Conservation (phyloP, 2,113 vertebrate species). For the Alectura lathami region DNA sequence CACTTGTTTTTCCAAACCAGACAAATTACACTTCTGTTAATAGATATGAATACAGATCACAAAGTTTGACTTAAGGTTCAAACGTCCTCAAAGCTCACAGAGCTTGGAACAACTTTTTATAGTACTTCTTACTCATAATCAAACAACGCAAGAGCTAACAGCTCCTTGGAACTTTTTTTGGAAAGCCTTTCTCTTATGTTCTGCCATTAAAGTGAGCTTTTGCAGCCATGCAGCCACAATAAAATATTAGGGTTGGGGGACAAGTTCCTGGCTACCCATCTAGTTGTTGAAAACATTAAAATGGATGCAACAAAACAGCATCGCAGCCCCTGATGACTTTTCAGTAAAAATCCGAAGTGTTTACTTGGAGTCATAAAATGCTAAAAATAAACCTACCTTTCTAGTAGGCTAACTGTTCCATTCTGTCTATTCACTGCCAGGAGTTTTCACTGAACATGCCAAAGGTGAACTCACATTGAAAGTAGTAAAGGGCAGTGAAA, state of each 20-base stretch:
- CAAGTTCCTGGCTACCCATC: not conserved
- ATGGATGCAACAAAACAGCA: not conserved
- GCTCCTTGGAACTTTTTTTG: not conserved
- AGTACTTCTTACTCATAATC: not conserved
- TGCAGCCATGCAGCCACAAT: not conserved
- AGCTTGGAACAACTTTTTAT: not conserved
- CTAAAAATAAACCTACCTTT: not conserved
- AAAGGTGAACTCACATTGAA: not conserved
- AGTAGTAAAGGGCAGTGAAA: constrained; percentile 2
- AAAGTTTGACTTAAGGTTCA: constrained; percentile 1
- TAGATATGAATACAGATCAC: not conserved
- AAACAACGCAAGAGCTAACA: not conserved
- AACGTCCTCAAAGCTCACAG: not conserved
- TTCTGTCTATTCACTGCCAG: not conserved
- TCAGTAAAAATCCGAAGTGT: not conserved
- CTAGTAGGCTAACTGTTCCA: not conserved
- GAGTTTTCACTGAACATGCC: not conserved
- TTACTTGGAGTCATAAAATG: not conserved
- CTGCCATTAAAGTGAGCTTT: not conserved
- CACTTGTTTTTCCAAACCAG: constrained; percentile 27
- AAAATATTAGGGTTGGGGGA: not conserved
- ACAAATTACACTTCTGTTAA: constrained; percentile 19
- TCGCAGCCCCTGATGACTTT: not conserved
- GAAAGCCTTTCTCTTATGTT: not conserved
- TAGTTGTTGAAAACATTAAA: not conserved